Conservation (phyloP, 2,113 vertebrate genomes). For the Megaceryle maxima region DNA sequence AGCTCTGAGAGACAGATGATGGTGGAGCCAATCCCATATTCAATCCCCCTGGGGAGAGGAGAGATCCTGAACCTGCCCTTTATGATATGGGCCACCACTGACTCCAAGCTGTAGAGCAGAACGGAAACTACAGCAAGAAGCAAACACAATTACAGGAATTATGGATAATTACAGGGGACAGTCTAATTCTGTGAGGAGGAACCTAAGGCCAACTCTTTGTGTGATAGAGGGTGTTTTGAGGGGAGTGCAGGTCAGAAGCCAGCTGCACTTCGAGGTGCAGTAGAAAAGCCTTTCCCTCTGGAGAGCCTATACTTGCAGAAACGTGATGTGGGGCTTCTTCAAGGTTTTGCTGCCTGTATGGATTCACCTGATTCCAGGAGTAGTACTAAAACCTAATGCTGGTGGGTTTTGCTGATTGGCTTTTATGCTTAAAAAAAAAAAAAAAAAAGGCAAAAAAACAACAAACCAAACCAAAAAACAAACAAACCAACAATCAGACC, state of each 20-base stretch:
- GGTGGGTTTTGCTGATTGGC: neutral
- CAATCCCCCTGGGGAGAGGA: accelerated
- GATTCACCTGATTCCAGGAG: neutral
- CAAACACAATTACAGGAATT: neutral
- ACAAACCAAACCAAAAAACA: neutral
- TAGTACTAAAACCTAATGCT: neutral
- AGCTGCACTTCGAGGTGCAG: neutral
- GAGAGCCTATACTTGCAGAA: neutral
- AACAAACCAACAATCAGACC: neutral
- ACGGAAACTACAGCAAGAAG: neutral
- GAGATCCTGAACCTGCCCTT: neutral
- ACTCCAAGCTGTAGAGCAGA: neutral
- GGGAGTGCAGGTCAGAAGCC: neutral
- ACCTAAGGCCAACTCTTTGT: neutral
- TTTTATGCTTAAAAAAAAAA: neutral
- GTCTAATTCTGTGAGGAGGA: neutral
- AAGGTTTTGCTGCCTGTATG: neutral
- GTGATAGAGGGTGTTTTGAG: neutral
- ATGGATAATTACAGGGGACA: neutral
- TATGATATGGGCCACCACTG: neutral
- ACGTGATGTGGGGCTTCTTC: neutral
- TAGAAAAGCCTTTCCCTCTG: neutral
- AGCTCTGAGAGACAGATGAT: accelerated
- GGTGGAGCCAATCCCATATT: neutral
- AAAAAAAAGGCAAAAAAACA: too few species aligned